phyloP scores from a whole-genome alignment of 2,113 vertebrate genomes.

The Tachysurus fulvidraco region DNA sequence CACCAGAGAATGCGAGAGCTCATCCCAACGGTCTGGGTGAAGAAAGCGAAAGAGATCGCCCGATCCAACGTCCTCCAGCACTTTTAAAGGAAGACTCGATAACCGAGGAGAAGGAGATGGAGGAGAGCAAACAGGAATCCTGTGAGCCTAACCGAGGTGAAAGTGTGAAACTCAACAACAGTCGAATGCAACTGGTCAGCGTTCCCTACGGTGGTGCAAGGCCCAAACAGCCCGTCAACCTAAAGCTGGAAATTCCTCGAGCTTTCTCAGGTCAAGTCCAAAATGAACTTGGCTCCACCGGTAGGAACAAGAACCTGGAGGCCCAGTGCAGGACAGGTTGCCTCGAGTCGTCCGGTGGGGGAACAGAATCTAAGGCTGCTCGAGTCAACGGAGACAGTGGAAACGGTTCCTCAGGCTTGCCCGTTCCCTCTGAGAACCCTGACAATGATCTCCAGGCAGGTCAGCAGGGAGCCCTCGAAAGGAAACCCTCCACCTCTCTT shows the following conservation, averaged over 20 bases:
- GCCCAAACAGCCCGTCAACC: slow-evolving; percentile 92
- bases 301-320: slow-evolving; percentile 92
- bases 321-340: slow-evolving; percentile 62
- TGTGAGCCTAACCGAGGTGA: slow-evolving; percentile 80
- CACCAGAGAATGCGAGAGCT: slow-evolving; percentile 38
- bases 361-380: slow-evolving; percentile 65
- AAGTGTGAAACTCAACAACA: slow-evolving; percentile 73
- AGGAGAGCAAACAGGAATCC: slow-evolving; percentile 95
- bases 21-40: slow-evolving; percentile 64
- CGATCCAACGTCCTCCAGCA: slow-evolving; percentile 69
- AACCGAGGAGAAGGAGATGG: slow-evolving; percentile 97
- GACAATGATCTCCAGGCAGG: slow-evolving; percentile 94
- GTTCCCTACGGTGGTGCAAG: slow-evolving; percentile 93
- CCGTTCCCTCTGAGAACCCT: slow-evolving; percentile 82
- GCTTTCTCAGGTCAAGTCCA: slow-evolving; percentile 85
- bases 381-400: slow-evolving; percentile 76
- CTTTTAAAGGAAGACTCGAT: slow-evolving; percentile 97
- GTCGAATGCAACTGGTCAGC: slow-evolving; percentile 81
- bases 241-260: slow-evolving; percentile 94
- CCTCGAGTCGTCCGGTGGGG: slow-evolving; percentile 38
- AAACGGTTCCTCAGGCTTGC: slow-evolving; percentile 72
- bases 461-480: slow-evolving; percentile 80
- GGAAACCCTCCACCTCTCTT: slow-evolving; percentile 83
- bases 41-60: background rate
- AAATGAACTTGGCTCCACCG: slow-evolving; percentile 78